Evolutionary conservation across 35 echinoderm and acorn worm genomes (phyloP).

Genomic region (Ophiothrix spiculata): DNA sequence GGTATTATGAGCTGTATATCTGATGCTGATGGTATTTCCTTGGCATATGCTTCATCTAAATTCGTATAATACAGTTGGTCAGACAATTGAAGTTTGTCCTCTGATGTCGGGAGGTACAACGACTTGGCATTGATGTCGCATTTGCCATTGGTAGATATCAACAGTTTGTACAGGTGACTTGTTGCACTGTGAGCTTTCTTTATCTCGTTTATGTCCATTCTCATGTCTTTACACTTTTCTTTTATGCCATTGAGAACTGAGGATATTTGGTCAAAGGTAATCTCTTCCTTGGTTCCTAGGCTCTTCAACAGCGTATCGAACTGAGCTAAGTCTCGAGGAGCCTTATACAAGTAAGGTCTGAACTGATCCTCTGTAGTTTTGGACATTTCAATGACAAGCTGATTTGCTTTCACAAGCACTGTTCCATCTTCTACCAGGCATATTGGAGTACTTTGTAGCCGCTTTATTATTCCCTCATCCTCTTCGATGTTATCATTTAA

Average conservation of each 20-base stretch:
- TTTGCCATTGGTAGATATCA: neutral
- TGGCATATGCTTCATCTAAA: neutral
- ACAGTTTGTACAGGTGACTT: neutral
- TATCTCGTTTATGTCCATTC: neutral
- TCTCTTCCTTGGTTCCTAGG: neutral
- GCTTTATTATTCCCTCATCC: neutral
- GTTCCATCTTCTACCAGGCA: constrained; percentile 13
- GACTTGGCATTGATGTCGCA: neutral
- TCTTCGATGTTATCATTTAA: neutral
- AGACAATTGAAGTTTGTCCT: neutral
- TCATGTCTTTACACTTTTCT: neutral
- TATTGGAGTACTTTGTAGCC: neutral
- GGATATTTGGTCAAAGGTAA: constrained; percentile 20
- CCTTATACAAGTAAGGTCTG: constrained; percentile 24
- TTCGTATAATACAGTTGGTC: constrained; percentile 23
- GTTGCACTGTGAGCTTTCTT: neutral
- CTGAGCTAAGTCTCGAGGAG: neutral
- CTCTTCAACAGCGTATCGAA: neutral
- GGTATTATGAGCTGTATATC: neutral
- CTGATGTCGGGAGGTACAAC: constrained; percentile 10
- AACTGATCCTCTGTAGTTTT: neutral
- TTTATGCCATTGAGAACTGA: neutral
- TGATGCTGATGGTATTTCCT: neutral
- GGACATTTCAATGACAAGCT: constrained; percentile 9
- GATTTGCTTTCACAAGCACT: constrained; percentile 20